Percentiles rank a stretch among this genome's conserved stretches.
Conservation (phyloP, 2,888 invertebrate species). For the Parnassius glacialis region DNA sequence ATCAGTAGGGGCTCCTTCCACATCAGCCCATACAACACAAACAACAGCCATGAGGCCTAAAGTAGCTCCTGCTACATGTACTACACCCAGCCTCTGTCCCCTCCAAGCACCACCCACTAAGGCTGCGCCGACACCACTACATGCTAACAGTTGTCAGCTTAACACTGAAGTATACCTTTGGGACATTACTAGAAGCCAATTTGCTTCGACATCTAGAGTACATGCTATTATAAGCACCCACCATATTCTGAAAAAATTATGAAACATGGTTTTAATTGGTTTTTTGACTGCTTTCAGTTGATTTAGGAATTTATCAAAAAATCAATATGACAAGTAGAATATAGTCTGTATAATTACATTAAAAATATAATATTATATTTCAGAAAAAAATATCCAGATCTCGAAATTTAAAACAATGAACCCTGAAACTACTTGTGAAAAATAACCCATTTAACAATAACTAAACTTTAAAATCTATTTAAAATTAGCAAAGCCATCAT, state of each 20-base stretch:
- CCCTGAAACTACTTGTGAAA: too few species aligned
- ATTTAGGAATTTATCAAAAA: too few species aligned
- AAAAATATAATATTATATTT: too few species aligned
- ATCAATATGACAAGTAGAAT: too few species aligned
- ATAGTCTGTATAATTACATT: too few species aligned
- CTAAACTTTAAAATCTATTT: too few species aligned
- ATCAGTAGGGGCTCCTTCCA: slow-evolving; percentile 85
- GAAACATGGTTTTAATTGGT: too few species aligned
- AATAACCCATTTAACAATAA: too few species aligned
- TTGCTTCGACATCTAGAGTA: slow-evolving; percentile 91
- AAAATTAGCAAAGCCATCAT: too few species aligned
- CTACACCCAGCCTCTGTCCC: slow-evolving; percentile 86
- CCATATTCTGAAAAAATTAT: slow-evolving; percentile 57
- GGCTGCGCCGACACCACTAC: slow-evolving; percentile 92
- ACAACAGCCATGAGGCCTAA: slow-evolving; percentile 91
- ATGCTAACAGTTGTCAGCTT: slow-evolving; percentile 89
- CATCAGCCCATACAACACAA: slow-evolving; percentile 91
- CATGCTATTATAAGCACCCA: slow-evolving; percentile 90
- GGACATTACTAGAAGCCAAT: slow-evolving; percentile 89
- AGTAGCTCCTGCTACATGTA: slow-evolving; percentile 89
- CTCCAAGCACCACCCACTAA: slow-evolving; percentile 89
- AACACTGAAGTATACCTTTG: slow-evolving; percentile 81
- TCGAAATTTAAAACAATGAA: too few species aligned
- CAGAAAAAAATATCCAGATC: too few species aligned
- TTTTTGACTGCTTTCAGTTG: too few species aligned